These are phyloP conservation scores for Bujurquina vittata DNA, from an alignment of 2,113 vertebrate genomes.

Conservation along the genomic window DNA sequence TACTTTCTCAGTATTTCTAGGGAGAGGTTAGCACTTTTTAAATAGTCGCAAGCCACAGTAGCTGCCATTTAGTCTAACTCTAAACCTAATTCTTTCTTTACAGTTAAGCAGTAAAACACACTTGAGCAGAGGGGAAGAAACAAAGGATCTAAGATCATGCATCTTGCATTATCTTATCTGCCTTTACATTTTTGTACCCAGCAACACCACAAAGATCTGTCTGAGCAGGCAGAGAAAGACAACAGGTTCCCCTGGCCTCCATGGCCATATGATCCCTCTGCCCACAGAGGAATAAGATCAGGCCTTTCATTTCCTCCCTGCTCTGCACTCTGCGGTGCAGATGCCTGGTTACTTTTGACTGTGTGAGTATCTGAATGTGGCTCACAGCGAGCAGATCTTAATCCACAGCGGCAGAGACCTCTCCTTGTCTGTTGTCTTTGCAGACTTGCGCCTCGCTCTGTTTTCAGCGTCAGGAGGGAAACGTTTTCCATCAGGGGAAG, in stretches of 20 bases:
- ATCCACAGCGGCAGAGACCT: slow-evolving; percentile 51
- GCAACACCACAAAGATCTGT: background rate
- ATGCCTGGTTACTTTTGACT: slow-evolving; percentile 48
- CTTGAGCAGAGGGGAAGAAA: background rate
- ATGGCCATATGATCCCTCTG: slow-evolving; percentile 43
- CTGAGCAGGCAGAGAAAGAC: slow-evolving; percentile 10
- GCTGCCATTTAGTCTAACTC: background rate
- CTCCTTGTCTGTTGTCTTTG: slow-evolving; percentile 71
- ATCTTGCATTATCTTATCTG: background rate
- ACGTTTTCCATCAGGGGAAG: slow-evolving; percentile 59
- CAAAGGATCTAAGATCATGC: background rate
- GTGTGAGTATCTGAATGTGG: slow-evolving; percentile 46
- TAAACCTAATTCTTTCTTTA: background rate
- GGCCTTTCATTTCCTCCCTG: slow-evolving; percentile 56
- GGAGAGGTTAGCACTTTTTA: background rate
- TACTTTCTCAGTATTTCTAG: background rate
- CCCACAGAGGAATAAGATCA: slow-evolving; percentile 27
- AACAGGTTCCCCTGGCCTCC: slow-evolving; percentile 47
- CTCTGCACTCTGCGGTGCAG: slow-evolving; percentile 44
- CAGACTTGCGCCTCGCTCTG: slow-evolving; percentile 65
- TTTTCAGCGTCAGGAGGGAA: slow-evolving; percentile 45
- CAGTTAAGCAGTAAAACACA: background rate
- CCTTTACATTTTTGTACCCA: background rate
- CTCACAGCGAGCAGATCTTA: slow-evolving; percentile 57
- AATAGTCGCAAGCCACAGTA: background rate